phyloP scores from a whole-genome alignment of 2,888 invertebrate genomes.

The Deilephila elpenor region DNA sequence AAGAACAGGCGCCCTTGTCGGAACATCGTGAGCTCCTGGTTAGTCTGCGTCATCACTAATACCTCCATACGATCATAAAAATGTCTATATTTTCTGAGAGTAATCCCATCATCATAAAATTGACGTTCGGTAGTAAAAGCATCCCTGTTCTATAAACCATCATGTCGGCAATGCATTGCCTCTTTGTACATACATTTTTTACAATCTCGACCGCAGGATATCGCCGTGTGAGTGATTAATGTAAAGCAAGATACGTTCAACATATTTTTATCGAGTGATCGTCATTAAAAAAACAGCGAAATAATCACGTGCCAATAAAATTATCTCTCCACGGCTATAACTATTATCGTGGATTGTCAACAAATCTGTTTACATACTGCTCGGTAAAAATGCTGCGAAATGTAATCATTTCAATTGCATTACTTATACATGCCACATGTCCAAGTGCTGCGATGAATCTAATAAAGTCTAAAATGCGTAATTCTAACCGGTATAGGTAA shows the following conservation, averaged over 20 bases:
- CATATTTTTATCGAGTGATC: background rate
- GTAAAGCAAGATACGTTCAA: background rate
- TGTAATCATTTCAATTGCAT: constrained; percentile 6
- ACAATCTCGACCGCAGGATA: background rate
- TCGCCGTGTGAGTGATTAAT: background rate
- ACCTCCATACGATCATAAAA: constrained; percentile 67
- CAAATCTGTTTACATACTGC: background rate
- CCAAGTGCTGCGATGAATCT: background rate
- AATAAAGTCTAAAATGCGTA: constrained; percentile 23
- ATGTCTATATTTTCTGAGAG: constrained; percentile 70
- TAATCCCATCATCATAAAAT: constrained; percentile 76
- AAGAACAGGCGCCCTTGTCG: constrained; percentile 9
- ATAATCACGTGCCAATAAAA: background rate
- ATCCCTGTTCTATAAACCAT: constrained; percentile 56
- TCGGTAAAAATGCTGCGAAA: background rate
- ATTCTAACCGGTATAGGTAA: constrained; percentile 5
- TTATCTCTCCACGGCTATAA: too few species aligned
- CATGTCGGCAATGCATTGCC: constrained; percentile 51
- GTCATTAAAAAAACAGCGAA: background rate
- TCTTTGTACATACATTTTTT: constrained; percentile 34
- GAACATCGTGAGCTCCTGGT: constrained; percentile 43
- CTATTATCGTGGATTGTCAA: background rate
- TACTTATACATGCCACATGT: constrained; percentile 29
- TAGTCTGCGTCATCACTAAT: constrained; percentile 57
- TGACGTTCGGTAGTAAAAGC: constrained; percentile 65